Evolutionary conservation across 2,797 vertebrate genomes (phyloP), one percentile per base, ranked within the genome.

Genomic region (Prunella strophiata): DNA sequence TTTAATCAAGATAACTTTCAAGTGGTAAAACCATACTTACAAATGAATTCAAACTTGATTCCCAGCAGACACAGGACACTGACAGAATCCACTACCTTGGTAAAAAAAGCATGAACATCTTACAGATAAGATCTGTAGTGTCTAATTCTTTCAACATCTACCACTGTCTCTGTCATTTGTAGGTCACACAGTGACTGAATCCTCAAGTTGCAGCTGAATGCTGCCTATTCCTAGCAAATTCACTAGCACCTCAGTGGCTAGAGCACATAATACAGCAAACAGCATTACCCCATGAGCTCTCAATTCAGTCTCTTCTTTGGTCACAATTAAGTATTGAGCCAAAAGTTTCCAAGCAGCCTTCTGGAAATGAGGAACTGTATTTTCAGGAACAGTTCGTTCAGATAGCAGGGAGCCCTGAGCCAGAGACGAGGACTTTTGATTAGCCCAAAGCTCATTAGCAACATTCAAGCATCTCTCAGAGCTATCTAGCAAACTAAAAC

Each of bases 381-480:
- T 29, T 65, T 47, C 45, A 86, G 20, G 43, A 73, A 66, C 22
- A 66, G 19, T 42, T 91, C 1, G 2, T 71, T 80, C 50, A 23
- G 43, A 79, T 20, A 91, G 42, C 54, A 66, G 40, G 26, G 59
- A 88, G 66, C 23, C 72, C 58, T 72, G 71, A 74, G 85, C 29
- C 15, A 63, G 48, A 88, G 66, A 89, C 42, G 5, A 84, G 42
- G 71, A 71, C 77, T 92, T 93, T 45, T 71, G 55, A 96, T 93
- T 88, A 96, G 71, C 55, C 42, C 67, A 94, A 96, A 94, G 74
- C 92, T 95, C 92, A 96, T 95, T 90, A 96, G 58, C 48, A 94
- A 88, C 88, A 86, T 81, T 87, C 48, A 86, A 76, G 73, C 76
- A 79, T 61, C 65, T 81, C 71, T 65, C 19, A 1, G 57, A 83